Conservation (phyloP, 2,113 vertebrate species). For the Pungitius pungitius region DNA sequence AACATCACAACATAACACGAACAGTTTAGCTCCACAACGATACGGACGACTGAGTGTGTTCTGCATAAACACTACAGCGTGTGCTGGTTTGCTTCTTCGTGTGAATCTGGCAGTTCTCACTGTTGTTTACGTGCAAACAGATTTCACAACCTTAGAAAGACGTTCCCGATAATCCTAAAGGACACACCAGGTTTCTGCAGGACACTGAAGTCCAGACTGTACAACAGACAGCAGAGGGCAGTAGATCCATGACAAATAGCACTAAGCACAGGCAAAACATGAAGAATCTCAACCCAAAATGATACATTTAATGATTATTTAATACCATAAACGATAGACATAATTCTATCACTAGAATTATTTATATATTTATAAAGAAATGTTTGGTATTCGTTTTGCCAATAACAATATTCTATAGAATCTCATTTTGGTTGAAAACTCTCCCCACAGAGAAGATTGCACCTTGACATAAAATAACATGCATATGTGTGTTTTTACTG, state of each 20-base stretch:
- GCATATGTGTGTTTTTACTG: background rate
- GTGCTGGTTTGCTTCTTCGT: background rate
- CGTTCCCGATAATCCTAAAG: background rate
- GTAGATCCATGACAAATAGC: slow-evolving; percentile 17
- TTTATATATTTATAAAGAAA: background rate
- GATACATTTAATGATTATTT: background rate
- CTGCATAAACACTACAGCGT: slow-evolving; percentile 42
- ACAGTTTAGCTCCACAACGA: background rate
- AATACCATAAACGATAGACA: background rate
- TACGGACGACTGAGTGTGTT: slow-evolving; percentile 16
- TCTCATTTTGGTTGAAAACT: slow-evolving; percentile 42
- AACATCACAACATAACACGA: slow-evolving; percentile 16
- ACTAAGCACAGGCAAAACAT: background rate
- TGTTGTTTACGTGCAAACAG: background rate
- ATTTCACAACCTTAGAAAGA: background rate
- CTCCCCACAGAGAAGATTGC: slow-evolving; percentile 17
- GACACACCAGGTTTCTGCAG: slow-evolving; percentile 29
- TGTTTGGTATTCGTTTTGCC: background rate
- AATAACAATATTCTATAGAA: background rate
- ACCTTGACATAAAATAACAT: background rate
- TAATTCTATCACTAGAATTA: background rate
- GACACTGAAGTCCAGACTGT: slow-evolving; percentile 28
- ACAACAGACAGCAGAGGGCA: slow-evolving; percentile 46
- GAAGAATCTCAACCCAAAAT: slow-evolving; percentile 42
- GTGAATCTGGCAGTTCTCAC: background rate